Percentiles rank a stretch among this genome's conserved stretches.
Conservation (phyloP, 2,888 invertebrate species). For the Alitta virens region DNA sequence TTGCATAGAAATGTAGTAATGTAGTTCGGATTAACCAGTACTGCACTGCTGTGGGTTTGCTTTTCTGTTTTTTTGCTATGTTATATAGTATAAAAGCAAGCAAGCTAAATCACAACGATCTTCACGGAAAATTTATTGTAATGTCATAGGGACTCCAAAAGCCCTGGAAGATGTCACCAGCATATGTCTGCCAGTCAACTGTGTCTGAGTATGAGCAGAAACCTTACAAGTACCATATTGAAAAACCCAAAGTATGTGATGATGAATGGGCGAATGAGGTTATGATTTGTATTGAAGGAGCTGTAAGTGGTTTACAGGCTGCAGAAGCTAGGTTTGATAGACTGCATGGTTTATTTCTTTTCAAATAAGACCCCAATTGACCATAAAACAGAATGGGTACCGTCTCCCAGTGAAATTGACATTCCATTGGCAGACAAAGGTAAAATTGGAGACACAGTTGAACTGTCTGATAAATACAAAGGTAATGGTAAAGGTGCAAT, state of each 20-base stretch:
- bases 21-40: too few species aligned
- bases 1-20: too few species aligned
- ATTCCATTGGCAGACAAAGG: not conserved
- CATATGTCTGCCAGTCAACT: not conserved
- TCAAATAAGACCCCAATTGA: not conserved
- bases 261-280: not conserved
- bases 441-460: not conserved
- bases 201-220: not conserved
- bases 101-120: too few species aligned
- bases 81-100: too few species aligned
- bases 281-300: not conserved
- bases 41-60: too few species aligned
- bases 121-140: too few species aligned
- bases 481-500: too few species aligned
- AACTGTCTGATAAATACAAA: not conserved
- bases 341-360: not conserved
- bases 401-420: not conserved
- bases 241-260: not conserved
- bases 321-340: not conserved
- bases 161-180: not conserved
- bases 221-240: not conserved
- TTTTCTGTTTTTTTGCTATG: too few species aligned
- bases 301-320: not conserved
- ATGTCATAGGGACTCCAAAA: not conserved
- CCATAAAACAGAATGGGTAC: not conserved